Base-by-base conservation (phyloP, 2,888 invertebrate genomes). In the Dyspetes luteomarginatus region DNA sequence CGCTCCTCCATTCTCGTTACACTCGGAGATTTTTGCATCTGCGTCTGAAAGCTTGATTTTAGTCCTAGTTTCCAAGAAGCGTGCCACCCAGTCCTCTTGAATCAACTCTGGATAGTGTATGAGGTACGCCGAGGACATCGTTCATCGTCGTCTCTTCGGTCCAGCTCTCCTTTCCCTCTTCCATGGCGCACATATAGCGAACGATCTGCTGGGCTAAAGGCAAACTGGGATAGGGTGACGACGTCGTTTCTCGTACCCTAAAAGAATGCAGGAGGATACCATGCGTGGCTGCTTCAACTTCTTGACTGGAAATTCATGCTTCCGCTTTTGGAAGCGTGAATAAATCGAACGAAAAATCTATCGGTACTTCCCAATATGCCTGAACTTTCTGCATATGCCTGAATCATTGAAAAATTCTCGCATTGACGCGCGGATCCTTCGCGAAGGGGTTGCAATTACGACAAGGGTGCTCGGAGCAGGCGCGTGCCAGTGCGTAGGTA, bases 21-120 rank as follows among this genome's bases (percentile, higher is more conserved):
- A 55, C 71, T 64, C 83, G 85, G 86, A 82, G 87, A 91, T 90
- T 92, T 90, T 91, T 89, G 91, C 91, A 91, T 91, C 91, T 91
- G 91, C 88, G n/a, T n/a, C 90, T 82, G 45, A 81, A 81, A 85
- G 88, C 84, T 89, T 87, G 88, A 88, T 89, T 86, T 86, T 85
- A 84, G 86, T 83, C 85, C 85, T 85, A 85, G 83, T 87, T 91
- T 90, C 89, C 87, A 41, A 85, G 89, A 91, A 91, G 86, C 85
- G 85, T 86, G 86, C 85, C 85, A 75, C 76, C 67, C 64, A 81
- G 72, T 58, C 30, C 68, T 60, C 65, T 74, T 74, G 41, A 65
- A 58, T 77, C 60, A 50, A 72, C 62, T 43, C 45, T 30, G 64
- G 43, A 50, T 41, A 17, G 55, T 56, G 41, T 15, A 56, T 19